phyloP scores from a whole-genome alignment of 2,888 invertebrate species.

The Timandra comae region DNA sequence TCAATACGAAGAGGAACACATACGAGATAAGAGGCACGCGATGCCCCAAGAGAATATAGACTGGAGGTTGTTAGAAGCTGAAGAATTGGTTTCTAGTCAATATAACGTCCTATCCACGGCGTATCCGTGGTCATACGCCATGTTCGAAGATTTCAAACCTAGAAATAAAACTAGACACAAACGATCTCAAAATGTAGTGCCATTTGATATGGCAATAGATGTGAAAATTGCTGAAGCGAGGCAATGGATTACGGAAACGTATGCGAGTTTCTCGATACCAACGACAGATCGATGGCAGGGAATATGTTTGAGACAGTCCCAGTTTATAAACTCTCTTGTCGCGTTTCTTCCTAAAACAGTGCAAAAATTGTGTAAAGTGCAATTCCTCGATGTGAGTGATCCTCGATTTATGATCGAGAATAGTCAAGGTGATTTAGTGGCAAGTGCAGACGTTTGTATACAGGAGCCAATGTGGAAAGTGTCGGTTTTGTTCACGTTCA shows the following conservation, averaged over 20 bases:
- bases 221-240: conserved; percentile 84
- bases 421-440: conserved; percentile 88
- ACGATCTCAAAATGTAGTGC: conserved; percentile 57
- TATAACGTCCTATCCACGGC: conserved; percentile 65
- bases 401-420: conserved; percentile 85
- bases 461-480: conserved; percentile 90
- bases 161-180: conserved; percentile 73
- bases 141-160: conserved; percentile 70
- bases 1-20: conserved; percentile 60
- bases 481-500: conserved; percentile 81
- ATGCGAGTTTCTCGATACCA: conserved; percentile 91
- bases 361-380: conserved; percentile 83
- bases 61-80: conserved; percentile 66
- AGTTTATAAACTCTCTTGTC: conserved; percentile 86
- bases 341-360: conserved; percentile 87
- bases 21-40: conserved; percentile 58
- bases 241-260: conserved; percentile 91
- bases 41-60: conserved; percentile 53
- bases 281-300: conserved; percentile 87
- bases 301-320: conserved; percentile 87
- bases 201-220: conserved; percentile 79
- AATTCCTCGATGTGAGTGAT: conserved; percentile 87
- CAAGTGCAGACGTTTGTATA: conserved; percentile 86
- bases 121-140: conserved; percentile 72
- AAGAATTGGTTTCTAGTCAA: conserved; percentile 67